phyloP scores from a whole-genome alignment of 2,888 invertebrate genomes.

The Yponomeuta sedellus region DNA sequence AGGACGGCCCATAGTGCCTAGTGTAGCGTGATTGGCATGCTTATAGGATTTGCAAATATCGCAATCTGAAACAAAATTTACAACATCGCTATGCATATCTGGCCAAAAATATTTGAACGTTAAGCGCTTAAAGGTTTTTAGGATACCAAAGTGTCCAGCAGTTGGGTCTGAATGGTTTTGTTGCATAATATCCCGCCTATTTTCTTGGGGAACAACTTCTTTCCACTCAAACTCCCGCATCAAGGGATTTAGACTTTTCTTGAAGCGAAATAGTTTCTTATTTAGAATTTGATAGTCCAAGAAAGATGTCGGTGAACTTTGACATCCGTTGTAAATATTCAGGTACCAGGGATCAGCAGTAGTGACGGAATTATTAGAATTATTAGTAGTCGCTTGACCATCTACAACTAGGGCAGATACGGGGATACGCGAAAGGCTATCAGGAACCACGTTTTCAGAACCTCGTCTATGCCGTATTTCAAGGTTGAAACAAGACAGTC shows the following conservation, averaged over 20 bases:
- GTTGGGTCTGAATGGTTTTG: neutral
- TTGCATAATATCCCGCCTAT: neutral
- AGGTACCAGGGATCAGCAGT: neutral
- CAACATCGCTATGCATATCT: constrained; percentile 23
- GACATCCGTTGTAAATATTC: neutral
- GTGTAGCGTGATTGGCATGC: constrained; percentile 19
- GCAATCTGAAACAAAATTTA: constrained; percentile 22
- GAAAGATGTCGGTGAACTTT: neutral
- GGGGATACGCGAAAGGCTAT: constrained; percentile 11
- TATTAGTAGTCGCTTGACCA: too few relatives aligned
- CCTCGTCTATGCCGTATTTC: constrained; percentile 10
- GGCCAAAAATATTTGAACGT: constrained; percentile 14
- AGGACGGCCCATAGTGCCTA: constrained; percentile 26
- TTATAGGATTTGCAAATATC: constrained; percentile 22
- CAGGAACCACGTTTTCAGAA: constrained; percentile 15
- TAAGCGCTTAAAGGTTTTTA: constrained; percentile 27
- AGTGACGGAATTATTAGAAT: too few relatives aligned
- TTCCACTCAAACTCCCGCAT: constrained; percentile 10
- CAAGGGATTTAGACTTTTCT: neutral
- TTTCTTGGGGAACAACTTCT: neutral
- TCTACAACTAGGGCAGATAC: too few relatives aligned
- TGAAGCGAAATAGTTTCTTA: neutral
- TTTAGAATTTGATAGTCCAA: neutral
- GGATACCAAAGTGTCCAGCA: constrained; percentile 16
- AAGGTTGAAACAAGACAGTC: constrained; percentile 15